Evolutionary conservation across 2,888 invertebrate species (phyloP), one percentile per base, ranked within the genome.

Genomic region (Druceiella hillmani): DNA sequence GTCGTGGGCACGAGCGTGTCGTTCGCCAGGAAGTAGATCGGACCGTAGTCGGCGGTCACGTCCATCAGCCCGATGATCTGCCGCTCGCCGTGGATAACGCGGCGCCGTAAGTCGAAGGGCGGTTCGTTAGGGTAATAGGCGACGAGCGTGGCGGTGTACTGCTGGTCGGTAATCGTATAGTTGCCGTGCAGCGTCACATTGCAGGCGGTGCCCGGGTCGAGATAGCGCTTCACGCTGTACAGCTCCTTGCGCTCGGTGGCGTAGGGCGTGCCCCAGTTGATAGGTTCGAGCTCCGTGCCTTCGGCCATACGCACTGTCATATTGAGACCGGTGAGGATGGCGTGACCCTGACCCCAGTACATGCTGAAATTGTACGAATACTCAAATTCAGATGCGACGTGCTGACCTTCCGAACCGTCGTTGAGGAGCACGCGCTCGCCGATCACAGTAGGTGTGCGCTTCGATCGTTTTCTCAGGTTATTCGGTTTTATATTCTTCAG

Each of bases 321-420:
- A 34, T 78, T 78, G 33, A 86, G 62, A 4, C 83, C 86, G 40
- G 79, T 83, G 28, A 82, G 76, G 60, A 81, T 81, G 43, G 78
- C 87, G 56, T 75, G 83, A 3, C 76, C 81, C 51, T 83, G 83
- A 10, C 89, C 89, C 88, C 88, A 90, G 55, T 83, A 83, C 43
- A 84, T 68, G 11, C 75, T 74, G 51, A 84, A 80, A 46, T 78
- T 77, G 50, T 78, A 84, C 15, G 76, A 74, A 57, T 85, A 90
- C 45, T 75, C 76, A 45, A 89, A 77, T 36, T 83, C 86, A 17
- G 85, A 79, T 44, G 83, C 86, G 28, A 85, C 80, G 6, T 76
- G 74, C 27, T 70, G 78, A 26, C 75, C 72, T 33, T 65, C 66
- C 2, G 70, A 70, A n/a, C 66, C 76, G 11, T 65, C 68, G 49